Conservation (phyloP, 2,113 vertebrate genomes). For the Cyprinodon brontotheroides region DNA sequence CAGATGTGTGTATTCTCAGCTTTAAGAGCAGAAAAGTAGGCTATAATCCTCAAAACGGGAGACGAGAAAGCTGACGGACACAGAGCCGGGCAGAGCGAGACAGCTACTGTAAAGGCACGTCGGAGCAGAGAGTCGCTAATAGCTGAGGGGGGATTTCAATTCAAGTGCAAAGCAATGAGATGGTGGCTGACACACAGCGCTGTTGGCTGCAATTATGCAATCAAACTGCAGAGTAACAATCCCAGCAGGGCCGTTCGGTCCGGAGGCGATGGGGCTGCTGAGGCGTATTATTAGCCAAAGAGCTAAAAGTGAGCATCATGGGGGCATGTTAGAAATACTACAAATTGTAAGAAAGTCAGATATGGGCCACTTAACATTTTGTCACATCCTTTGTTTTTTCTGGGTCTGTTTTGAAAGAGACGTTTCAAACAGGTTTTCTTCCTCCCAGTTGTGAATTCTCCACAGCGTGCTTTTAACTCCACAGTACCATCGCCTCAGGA, state of each 20-base stretch:
- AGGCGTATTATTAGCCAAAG: background rate
- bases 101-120: constrained; percentile 26
- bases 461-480: no score
- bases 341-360: background rate
- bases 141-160: constrained; percentile 33
- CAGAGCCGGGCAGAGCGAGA: constrained; percentile 6
- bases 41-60: background rate
- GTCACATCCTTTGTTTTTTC: background rate
- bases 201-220: constrained; percentile 62
- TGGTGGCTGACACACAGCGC: constrained; percentile 60
- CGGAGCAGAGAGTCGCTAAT: constrained; percentile 30
- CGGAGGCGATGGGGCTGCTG: background rate
- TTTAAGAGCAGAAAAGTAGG: background rate
- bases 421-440: no score
- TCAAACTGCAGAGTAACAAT: constrained; percentile 25
- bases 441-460: no score
- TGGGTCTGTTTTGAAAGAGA: background rate
- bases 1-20: background rate
- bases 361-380: background rate
- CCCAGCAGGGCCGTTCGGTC: constrained; percentile 1
- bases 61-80: constrained; percentile 25
- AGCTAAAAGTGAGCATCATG: background rate
- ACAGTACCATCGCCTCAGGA: no score
- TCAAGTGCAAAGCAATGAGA: constrained; percentile 48
- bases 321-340: background rate